phyloP scores from a whole-genome alignment of 2,113 vertebrate genomes.

The Myiopsitta monachus region DNA sequence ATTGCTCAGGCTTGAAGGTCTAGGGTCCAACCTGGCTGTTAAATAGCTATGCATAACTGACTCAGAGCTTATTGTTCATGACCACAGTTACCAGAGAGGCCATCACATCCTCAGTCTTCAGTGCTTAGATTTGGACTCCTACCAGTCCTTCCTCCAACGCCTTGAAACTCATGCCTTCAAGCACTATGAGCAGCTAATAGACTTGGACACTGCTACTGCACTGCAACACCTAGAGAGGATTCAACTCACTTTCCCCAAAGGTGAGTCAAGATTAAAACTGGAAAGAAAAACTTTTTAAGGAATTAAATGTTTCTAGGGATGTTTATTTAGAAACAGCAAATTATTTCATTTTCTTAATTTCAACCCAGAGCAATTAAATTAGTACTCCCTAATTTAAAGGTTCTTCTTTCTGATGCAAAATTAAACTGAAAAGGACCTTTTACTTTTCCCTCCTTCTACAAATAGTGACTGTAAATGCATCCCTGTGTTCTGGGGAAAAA shows the following conservation, averaged over 20 bases:
- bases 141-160: neutral
- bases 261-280: neutral
- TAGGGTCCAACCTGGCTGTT: neutral
- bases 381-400: neutral
- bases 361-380: neutral
- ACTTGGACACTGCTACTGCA: neutral
- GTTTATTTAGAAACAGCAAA: neutral
- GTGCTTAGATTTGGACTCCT: neutral
- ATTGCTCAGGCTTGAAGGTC: neutral
- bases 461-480: neutral
- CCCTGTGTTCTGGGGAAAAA: neutral
- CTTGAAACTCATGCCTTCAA: neutral
- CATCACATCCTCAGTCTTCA: neutral
- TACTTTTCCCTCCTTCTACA: rapidly evolving
- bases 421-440: neutral
- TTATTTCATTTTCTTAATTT: neutral
- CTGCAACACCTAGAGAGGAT: neutral
- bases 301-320: neutral
- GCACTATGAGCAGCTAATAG: neutral
- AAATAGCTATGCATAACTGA: neutral
- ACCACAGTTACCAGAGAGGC: neutral
- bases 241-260: neutral
- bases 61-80: neutral
- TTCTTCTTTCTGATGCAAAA: neutral
- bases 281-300: neutral